Percentiles rank a stretch among this genome's conserved stretches.
phyloP scores from a whole-genome alignment of 2,113 vertebrate species.

The Anser cygnoides region DNA sequence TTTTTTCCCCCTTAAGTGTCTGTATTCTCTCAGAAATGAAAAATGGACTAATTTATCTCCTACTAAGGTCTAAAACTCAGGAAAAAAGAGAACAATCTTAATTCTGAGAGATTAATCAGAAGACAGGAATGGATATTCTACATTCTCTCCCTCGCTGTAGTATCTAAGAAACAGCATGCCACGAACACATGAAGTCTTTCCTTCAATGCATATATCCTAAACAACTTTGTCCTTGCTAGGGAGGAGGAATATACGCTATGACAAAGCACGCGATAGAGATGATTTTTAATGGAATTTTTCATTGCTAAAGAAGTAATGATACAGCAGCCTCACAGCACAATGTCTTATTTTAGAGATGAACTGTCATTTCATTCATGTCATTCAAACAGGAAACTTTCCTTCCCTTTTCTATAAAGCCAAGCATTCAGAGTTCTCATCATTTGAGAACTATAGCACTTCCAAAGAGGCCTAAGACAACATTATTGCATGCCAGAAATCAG shows the following conservation, averaged over 20 bases:
- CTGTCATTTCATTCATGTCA: conserved; percentile 71
- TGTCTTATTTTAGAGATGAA: conserved; percentile 49
- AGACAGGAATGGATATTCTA: background rate
- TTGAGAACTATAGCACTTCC: conserved; percentile 48
- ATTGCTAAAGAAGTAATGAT: conserved; percentile 62
- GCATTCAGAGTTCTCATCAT: conserved; percentile 42
- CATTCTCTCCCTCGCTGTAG: background rate
- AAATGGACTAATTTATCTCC: background rate
- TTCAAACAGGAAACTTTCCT: conserved; percentile 50
- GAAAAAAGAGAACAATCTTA: background rate
- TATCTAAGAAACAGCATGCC: background rate
- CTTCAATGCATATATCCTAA: background rate
- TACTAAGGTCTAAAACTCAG: background rate
- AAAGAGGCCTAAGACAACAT: conserved; percentile 61
- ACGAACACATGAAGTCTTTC: background rate
- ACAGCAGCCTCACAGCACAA: conserved; percentile 46
- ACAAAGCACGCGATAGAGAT: conserved; percentile 9
- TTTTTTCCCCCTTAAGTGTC: background rate
- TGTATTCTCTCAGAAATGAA: background rate
- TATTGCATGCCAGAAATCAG: conserved; percentile 69
- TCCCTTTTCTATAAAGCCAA: conserved; percentile 47
- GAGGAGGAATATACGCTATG: background rate
- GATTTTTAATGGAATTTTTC: conserved; percentile 69
- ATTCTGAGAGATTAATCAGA: conserved; percentile 5
- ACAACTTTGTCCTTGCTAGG: conserved; percentile 43